Conservation (phyloP, 1,140 invertebrate species). For the Aphidius gifuensis region DNA sequence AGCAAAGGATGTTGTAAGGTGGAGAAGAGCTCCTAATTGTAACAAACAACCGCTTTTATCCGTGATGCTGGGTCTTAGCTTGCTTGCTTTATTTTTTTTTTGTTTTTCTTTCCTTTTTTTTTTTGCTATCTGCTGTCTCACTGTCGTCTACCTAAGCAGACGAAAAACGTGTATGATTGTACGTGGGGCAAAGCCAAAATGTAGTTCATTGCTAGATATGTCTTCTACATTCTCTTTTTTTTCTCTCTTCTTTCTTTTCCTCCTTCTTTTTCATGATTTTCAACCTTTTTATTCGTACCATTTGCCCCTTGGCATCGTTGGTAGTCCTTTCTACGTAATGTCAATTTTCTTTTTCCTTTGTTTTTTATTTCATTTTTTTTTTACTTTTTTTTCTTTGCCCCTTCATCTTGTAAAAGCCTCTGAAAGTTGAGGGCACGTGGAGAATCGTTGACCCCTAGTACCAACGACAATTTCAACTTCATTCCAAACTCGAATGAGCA, state of each 20-base stretch:
- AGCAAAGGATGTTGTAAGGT: slow-evolving; percentile 11
- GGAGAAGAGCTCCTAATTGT: slow-evolving; percentile 38
- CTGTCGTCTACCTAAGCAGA: neutral
- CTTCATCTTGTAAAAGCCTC: too few species aligned
- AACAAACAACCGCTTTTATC: slow-evolving; percentile 42
- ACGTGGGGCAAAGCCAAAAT: too few species aligned
- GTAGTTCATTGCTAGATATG: neutral
- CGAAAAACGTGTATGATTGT: too few species aligned
- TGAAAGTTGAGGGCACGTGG: slow-evolving; percentile 1
- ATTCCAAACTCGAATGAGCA: slow-evolving; percentile 13
- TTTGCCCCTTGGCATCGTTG: slow-evolving; percentile 14
- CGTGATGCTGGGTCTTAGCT: slow-evolving; percentile 18
- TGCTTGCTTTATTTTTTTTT: neutral
- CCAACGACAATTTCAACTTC: slow-evolving; percentile 15
- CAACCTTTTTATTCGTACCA: neutral
- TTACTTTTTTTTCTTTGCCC: slow-evolving; percentile 2
- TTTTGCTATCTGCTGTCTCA: neutral
- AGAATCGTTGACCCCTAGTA: slow-evolving; percentile 14
- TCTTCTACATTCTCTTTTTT: neutral
- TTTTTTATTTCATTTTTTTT: neutral
- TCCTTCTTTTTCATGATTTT: slow-evolving; percentile 5
- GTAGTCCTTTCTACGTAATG: slow-evolving; percentile 14
- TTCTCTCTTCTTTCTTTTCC: neutral
- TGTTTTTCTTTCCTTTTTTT: neutral
- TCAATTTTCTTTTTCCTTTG: slow-evolving; percentile 9